A percentile compares a stretch with the other conserved stretches of the same genome.
phyloP scores from a whole-genome alignment of 30 jellyfish, hydroid and myxozoan genomes.

The Aurelia aurita region DNA sequence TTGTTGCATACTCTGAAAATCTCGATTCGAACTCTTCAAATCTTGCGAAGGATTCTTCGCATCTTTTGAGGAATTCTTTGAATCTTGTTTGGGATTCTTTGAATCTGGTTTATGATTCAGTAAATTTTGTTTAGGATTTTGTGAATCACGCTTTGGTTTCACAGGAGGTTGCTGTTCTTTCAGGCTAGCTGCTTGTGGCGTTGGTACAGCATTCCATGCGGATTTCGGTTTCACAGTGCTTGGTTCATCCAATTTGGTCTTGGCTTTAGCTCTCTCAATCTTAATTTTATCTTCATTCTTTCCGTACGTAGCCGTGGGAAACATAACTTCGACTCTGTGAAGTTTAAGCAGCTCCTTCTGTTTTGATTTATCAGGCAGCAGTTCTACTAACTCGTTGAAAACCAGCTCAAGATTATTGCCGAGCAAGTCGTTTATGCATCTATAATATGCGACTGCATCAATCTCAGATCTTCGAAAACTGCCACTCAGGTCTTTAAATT shows the following conservation, averaged over 20 bases:
- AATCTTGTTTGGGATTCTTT: not conserved
- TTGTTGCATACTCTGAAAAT: not conserved
- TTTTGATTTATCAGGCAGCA: slow-evolving; percentile 86
- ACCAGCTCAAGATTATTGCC: slow-evolving; percentile 77
- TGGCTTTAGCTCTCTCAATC: not conserved
- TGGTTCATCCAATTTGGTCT: not conserved
- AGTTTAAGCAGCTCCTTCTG: slow-evolving; percentile 71
- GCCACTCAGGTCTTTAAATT: slow-evolving; percentile 80
- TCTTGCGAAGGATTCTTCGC: not conserved
- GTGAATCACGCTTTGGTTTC: not conserved
- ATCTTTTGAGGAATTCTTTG: not conserved
- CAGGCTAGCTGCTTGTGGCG: not conserved
- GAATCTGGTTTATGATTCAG: not conserved
- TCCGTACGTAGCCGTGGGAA: not conserved
- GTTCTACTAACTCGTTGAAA: slow-evolving; percentile 86
- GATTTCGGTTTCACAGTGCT: not conserved
- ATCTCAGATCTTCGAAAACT: slow-evolving; percentile 85
- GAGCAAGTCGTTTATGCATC: slow-evolving; percentile 45
- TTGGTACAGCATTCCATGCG: slow-evolving; percentile 15
- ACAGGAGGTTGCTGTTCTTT: not conserved
- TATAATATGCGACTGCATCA: slow-evolving; percentile 59
- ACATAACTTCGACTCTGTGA: slow-evolving; percentile 22
- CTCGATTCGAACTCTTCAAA: too few relatives aligned
- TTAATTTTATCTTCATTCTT: not conserved
- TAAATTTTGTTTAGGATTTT: not conserved